Evolutionary conservation across 2,113 vertebrate species (phyloP).

Genomic region (Percopsis transmontana): DNA sequence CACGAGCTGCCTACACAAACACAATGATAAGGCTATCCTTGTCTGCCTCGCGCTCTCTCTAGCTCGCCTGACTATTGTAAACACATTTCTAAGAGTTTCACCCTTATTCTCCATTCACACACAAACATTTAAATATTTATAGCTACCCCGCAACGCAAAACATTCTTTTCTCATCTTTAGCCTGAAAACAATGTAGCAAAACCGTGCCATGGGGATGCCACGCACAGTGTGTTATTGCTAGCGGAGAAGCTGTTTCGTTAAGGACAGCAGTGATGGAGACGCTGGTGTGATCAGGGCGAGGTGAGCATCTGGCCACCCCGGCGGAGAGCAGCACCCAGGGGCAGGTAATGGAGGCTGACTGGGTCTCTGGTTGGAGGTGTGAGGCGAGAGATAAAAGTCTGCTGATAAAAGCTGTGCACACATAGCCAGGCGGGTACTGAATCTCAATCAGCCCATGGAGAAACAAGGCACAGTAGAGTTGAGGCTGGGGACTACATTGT

Average conservation of each 20-base stretch:
- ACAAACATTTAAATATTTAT: slow-evolving; percentile 13
- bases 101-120: slow-evolving; percentile 14
- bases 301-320: slow-evolving; percentile 41
- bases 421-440: slow-evolving; percentile 44
- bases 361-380: slow-evolving; percentile 28
- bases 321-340: slow-evolving; percentile 38
- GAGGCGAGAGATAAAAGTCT: slow-evolving; percentile 58
- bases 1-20: slow-evolving; percentile 43
- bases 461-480: slow-evolving; percentile 24
- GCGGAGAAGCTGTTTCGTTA: slow-evolving; percentile 9
- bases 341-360: slow-evolving; percentile 51
- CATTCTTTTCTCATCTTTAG: neutral
- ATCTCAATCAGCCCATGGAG: slow-evolving; percentile 56
- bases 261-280: slow-evolving; percentile 15
- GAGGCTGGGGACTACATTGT: neutral
- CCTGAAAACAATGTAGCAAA: neutral
- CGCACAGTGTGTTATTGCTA: neutral
- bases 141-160: slow-evolving; percentile 2
- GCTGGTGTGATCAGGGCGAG: too few relatives aligned
- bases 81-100: slow-evolving; percentile 28
- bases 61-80: slow-evolving; percentile 9
- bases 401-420: slow-evolving; percentile 57
- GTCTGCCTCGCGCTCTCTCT: neutral
- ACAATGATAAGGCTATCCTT: slow-evolving; percentile 42
- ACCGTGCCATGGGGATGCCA: neutral